Percentiles rank a stretch among this genome's conserved stretches.
phyloP scores from a whole-genome alignment of 2,888 invertebrate species.

The Halocaridina rubra region DNA sequence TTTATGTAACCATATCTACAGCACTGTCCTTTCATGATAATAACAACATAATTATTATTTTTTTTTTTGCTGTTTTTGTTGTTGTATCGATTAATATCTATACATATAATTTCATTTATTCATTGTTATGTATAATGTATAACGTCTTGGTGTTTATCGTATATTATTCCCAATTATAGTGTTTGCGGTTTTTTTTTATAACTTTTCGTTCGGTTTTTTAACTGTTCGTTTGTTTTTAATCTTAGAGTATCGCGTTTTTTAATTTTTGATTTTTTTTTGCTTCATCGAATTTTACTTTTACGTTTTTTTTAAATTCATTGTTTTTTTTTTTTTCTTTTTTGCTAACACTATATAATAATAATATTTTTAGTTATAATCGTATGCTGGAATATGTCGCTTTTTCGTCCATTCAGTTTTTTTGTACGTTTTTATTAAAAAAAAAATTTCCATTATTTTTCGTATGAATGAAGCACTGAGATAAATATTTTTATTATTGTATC shows the following conservation, averaged over 20 bases:
- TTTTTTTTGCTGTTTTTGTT: no score
- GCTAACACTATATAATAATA: conserved; percentile 26
- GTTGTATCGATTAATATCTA: neutral
- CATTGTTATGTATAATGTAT: neutral
- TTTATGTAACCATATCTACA: neutral
- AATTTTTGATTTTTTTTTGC: neutral
- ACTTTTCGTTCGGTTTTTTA: no score
- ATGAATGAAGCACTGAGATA: conserved; percentile 41
- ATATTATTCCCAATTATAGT: no score
- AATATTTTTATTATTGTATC: no score
- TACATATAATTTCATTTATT: no score
- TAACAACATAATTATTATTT: neutral
- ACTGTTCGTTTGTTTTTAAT: no score
- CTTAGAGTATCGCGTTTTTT: no score
- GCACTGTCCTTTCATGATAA: neutral
- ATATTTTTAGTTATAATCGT: no score
- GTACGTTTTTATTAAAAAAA: conserved; percentile 8
- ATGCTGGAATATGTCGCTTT: no score
- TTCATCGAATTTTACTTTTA: neutral
- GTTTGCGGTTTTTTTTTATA: no score
- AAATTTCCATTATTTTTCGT: conserved; percentile 3
- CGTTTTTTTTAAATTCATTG: neutral
- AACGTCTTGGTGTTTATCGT: neutral
- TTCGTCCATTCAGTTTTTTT: conserved; percentile 6
- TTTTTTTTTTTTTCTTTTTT: neutral